Base-by-base conservation (phyloP, 2,113 vertebrate species). In the Xenopus laevis region DNA sequence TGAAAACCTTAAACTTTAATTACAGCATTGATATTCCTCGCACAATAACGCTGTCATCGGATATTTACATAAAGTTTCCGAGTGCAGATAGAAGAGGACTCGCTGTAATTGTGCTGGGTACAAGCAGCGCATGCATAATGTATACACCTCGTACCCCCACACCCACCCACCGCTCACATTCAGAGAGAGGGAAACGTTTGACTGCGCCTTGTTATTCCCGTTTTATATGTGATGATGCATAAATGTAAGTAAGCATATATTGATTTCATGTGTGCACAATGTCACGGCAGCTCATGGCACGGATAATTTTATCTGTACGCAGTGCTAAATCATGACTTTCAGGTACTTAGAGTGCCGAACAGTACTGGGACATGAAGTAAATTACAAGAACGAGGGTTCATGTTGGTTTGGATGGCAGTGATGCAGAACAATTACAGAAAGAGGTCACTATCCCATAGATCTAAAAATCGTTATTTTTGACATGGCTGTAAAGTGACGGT, bases 21-120 rank as follows among this genome's bases (percentile, higher is more conserved):
- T 98, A 97, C 96, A 98, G 95, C 95, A 98, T 98, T 99, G 97
- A 99, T 98, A 99, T 99, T 98, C 96, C 94, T 94, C 89, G 87
- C 94, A 96, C 96, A 97, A 97, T 98, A 96, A 96, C 87, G 89
- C 95, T 97, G 97, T 96, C 95, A 95, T 93, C 86, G 91, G 93
- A 94, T 93, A 98, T 99, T 98, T 99, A 93, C 96, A 98, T 98
- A 98, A 95, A 92, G 90, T 90, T 91, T 85, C 92, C 89, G 88
- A 84, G 87, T 83, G 79, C 80, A 71, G 83, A 80, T 87, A 83
- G 86, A 85, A 89, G 92, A 92, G 89, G 94, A 93, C 89, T 91
- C 89, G 87, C 87, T 89, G 90, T 89, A 93, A 93, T 93, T 91
- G 91, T 89, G 90, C 93, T 90, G 88, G 84, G 86, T 85, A 87